Evolutionary conservation across 2,888 invertebrate genomes (phyloP).

Genomic region (Opisthograptis luteolata): DNA sequence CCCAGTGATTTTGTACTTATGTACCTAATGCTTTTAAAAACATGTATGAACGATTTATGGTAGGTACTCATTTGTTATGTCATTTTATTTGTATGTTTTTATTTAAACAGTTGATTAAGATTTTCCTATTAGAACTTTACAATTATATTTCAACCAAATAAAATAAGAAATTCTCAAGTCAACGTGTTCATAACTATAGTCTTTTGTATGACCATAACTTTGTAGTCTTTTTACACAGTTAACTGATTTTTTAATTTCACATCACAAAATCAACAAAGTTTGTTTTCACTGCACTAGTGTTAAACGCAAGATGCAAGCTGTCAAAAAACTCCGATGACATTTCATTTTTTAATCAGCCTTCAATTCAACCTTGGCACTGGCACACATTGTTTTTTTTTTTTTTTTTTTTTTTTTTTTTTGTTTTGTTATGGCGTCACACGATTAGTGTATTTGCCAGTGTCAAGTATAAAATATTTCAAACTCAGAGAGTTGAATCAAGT

Average conservation of each 20-base stretch:
- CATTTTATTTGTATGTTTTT: not conserved
- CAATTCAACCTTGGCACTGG: conserved; percentile 29
- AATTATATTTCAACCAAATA: too few species aligned
- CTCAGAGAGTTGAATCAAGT: too few species aligned
- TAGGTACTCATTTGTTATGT: not conserved
- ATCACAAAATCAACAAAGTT: not conserved
- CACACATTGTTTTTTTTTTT: conserved; percentile 22
- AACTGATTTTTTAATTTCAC: not conserved
- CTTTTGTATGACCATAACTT: too few species aligned
- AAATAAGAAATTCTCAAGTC: too few species aligned
- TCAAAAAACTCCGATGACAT: conserved; percentile 30
- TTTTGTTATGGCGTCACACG: too few species aligned
- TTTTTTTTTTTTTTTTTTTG: too few species aligned
- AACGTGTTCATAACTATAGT: too few species aligned
- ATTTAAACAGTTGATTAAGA: not conserved
- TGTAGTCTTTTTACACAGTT: not conserved
- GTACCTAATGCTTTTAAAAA: not conserved
- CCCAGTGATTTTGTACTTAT: not conserved
- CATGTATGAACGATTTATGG: not conserved
- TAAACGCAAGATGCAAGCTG: not conserved
- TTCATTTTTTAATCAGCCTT: conserved; percentile 22
- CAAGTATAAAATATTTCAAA: too few species aligned
- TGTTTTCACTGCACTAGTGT: conserved; percentile 28
- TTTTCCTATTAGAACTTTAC: too few species aligned
- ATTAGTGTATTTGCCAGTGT: conserved; percentile 8